Evolutionary conservation across 2,797 vertebrate species (phyloP), one percentile per base, ranked within the genome.

Genomic region (Serranus cabrilla): DNA sequence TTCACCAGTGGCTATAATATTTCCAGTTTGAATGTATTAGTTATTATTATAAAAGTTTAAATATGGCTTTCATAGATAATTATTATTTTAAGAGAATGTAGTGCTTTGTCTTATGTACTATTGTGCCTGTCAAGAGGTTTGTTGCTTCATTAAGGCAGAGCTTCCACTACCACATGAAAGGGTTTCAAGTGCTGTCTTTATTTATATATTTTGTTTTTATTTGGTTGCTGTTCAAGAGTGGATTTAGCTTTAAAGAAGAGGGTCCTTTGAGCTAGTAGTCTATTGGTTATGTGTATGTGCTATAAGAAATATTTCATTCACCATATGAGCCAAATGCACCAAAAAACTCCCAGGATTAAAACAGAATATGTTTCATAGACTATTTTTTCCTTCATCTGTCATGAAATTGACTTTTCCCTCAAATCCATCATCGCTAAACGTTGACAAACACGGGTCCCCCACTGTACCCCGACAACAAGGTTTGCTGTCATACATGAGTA

Each of bases 91-190:
- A 71, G 20, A 56, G 18, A 70, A 74, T 43, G 21, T 25, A 50
- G 4, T 21, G 31, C 20, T 71, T 69, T 45, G 17, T 68, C 56
- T 77, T 59, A 47, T 69, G 68, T 78, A 18, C 55, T 71, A 80
- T 55, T 76, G 43, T 46, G 20, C 5, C 58, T 68, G 79, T 78
- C 57, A 63, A 76, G 59, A 76, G 64, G 17, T 80, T 81, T 71
- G 74, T 71, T 74, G 51, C 63, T 75, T 80, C 45, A 77, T 86
- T 75, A 83, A 75, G 31, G 64, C 40, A 63, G 39, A 74, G 57
- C 63, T 63, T 55, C 21, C 58, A 50, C 4, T 31, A 27, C 10
- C 23, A 71, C 71, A 81, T 65, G 71, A 62, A 71, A 14, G 23
- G 10, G 25, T 81, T 66, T 70, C 0, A 55, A 73, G 52, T 74